Conservation (phyloP, 2,888 invertebrate genomes). For the Falcaria lacertinaria region DNA sequence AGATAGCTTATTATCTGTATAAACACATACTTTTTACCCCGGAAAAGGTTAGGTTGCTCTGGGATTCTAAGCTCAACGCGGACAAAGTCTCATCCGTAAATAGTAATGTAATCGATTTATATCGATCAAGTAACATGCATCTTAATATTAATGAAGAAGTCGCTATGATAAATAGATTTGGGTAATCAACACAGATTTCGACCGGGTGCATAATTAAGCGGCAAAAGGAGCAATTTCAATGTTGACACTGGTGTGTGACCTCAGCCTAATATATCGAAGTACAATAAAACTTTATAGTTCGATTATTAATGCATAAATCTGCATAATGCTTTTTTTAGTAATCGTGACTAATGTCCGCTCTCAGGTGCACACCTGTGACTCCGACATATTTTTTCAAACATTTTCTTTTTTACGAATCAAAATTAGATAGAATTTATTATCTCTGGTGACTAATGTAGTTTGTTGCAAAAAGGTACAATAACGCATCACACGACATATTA, state of each 20-base stretch:
- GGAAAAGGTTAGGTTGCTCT: too few species aligned
- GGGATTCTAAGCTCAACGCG: too few species aligned
- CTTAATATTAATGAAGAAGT: too few species aligned
- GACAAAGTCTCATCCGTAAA: too few species aligned
- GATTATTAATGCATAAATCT: slow-evolving; percentile 40
- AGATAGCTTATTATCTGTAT: too few species aligned
- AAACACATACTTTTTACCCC: too few species aligned
- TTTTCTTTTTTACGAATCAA: slow-evolving; percentile 5
- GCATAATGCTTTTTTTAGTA: slow-evolving; percentile 25
- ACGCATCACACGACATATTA: too few species aligned
- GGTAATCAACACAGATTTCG: too few species aligned
- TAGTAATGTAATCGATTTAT: too few species aligned
- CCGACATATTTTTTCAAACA: slow-evolving; percentile 13
- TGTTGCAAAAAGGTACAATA: background rate
- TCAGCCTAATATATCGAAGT: slow-evolving; percentile 27
- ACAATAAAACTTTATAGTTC: slow-evolving; percentile 28
- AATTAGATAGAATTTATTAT: slow-evolving; percentile 4
- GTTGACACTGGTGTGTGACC: slow-evolving; percentile 40
- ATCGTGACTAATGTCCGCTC: slow-evolving; percentile 18
- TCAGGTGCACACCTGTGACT: slow-evolving; percentile 19
- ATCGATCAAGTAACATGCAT: too few species aligned
- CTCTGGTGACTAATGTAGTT: slow-evolving; percentile 1
- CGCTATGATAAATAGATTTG: too few species aligned
- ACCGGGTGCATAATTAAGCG: too few species aligned
- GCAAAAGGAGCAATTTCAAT: slow-evolving; percentile 11